Conservation (phyloP, 2,113 vertebrate species). For the Hymenochirus boettgeri region DNA sequence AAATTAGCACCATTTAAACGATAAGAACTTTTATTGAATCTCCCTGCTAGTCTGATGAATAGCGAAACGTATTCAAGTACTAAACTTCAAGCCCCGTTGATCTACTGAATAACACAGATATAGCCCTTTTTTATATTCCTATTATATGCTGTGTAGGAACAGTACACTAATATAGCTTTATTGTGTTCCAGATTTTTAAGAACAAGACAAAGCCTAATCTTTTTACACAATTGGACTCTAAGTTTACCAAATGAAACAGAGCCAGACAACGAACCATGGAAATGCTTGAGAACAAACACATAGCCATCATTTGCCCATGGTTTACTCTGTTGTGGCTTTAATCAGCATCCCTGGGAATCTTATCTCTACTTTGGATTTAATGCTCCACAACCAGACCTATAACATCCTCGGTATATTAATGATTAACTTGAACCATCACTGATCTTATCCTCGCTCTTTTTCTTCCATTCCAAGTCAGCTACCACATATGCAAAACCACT, state of each 20-base stretch:
- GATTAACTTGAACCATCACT: conserved; percentile 86
- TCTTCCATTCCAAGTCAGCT: conserved; percentile 86
- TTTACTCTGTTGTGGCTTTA: conserved; percentile 71
- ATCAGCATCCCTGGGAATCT: conserved; percentile 78
- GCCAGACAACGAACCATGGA: conserved; percentile 70
- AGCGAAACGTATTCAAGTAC: too few relatives aligned
- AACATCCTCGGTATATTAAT: conserved; percentile 85
- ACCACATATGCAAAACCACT: conserved; percentile 73
- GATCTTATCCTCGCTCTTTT: conserved; percentile 74
- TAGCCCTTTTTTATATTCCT: too few relatives aligned
- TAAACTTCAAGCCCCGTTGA: too few relatives aligned
- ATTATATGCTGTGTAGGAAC: too few relatives aligned
- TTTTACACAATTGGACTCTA: conserved; percentile 35
- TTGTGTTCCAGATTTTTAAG: background rate
- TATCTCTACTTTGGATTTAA: conserved; percentile 80
- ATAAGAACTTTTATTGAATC: too few relatives aligned
- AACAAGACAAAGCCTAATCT: background rate
- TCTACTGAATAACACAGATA: too few relatives aligned
- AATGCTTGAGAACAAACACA: conserved; percentile 60
- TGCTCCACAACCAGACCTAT: conserved; percentile 73
- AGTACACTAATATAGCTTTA: too few relatives aligned
- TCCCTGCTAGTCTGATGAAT: too few relatives aligned
- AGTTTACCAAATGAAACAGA: conserved; percentile 52
- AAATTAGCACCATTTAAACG: too few relatives aligned
- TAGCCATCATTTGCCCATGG: conserved; percentile 57